Evolutionary conservation across 2,888 invertebrate genomes (phyloP), one percentile per base, ranked within the genome.

Genomic region (Dendrolimus houi): DNA sequence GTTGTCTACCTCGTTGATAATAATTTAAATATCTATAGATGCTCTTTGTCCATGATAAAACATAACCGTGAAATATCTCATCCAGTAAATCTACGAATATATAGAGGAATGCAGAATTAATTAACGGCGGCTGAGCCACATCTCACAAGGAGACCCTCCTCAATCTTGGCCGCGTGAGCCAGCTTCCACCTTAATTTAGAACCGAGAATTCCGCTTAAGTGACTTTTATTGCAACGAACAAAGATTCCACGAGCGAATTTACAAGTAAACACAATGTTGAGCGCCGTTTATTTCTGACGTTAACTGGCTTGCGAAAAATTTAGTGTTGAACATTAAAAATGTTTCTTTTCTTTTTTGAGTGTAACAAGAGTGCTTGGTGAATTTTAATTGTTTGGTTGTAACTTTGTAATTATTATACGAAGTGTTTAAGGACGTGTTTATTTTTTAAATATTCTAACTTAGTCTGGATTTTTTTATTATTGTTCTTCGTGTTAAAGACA

Each of bases 81-180:
- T 56, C 54, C 12, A 58, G 55, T 9, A 40, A 29, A 14, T 54
- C 41, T 62, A 57, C 54, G 40, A 53, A 47, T 55, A 54, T 58
- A 58, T 64, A 56, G 55, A 60, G 64, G 69, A 72, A 73, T 72
- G 69, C 65, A 71, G 69, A 77, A 76, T 76, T 76, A 77, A 77
- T 77, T 73, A 77, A 77, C 72, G 65, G 70, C 64, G 62, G 60
- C 71, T 68, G 62, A 67, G 72, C 74, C 75, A 70, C 74, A 75
- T 73, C 71, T 73, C 70, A 73, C 71, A 71, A 70, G 66, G 66
- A 65, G 67, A 77, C 76, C 76, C 76, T 76, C 70, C 71, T 77
- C 75, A 77, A 74, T 75, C 76, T 75, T 70, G 63, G 63, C 66
- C 65, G 62, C 60, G 63, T 60, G 65, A 63, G 57, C 64, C 61